Evolutionary conservation across 2,113 vertebrate genomes (phyloP), one percentile per base, ranked within the genome.

Genomic region (Labeo catla): DNA sequence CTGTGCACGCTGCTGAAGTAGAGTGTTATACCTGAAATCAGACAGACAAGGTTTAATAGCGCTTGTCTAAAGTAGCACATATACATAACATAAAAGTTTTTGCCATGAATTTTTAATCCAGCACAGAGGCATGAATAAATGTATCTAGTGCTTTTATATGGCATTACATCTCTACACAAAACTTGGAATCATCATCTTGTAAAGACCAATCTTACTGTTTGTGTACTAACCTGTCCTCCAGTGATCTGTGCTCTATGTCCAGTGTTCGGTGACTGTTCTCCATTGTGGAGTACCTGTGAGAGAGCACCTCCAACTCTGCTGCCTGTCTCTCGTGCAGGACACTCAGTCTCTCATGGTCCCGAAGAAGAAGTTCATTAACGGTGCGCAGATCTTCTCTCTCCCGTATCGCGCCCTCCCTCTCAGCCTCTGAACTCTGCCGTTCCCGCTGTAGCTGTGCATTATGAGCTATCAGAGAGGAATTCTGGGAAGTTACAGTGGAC

Each of bases 311-410:
- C 11, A 96, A 98, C 83, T 99, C 98, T 0, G 93, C 90, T 0
- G 97, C 97, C 88, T 99, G 98, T 16, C 96, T 95, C 88, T 99
- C 98, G 19, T 99, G 97, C 81, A 99, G 96, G 12, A 96, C 96
- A 10, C 97, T 97, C 89, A 99, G 91, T 86, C 96, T 98, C 91
- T 99, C 98, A 23, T 99, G 97, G 88, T 99, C 98, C 70, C 96
- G 96, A 72, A 99, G 94, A 76, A 99, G 95, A 6, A 97, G 93
- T 90, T 99, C 98, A 57, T 98, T 97, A 28, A 97, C 93, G 12
- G 94, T 93, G 83, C 96, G 96, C 54, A 98, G 92, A 16, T 99
- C 98, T 89, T 99, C 98, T 9, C 96, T 95, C 15, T 99, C 98
- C 83, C 93, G 96, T 66, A 97, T 91, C 3, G 96, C 92, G 0